Evolutionary conservation across 2,888 invertebrate genomes (phyloP).

Genomic region (Xiphydria camelus): DNA sequence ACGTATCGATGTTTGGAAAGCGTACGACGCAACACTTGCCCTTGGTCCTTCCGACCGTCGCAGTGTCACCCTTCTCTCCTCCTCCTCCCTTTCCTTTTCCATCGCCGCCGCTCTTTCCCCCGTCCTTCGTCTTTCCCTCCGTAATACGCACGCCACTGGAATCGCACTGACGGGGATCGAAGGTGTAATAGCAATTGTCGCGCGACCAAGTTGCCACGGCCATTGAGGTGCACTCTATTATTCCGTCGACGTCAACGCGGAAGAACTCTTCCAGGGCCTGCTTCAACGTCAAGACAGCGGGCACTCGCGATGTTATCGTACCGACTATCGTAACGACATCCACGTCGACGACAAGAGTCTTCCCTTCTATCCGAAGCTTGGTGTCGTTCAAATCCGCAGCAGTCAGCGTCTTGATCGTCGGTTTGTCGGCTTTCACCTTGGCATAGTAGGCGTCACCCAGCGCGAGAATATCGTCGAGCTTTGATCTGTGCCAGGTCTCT

Average conservation of each 20-base stretch:
- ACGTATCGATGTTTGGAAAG: slow-evolving; percentile 30
- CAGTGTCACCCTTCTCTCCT: slow-evolving; percentile 12
- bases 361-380: slow-evolving; percentile 31
- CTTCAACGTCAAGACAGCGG: slow-evolving; percentile 36
- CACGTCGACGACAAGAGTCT: slow-evolving; percentile 37
- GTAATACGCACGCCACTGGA: slow-evolving; percentile 41
- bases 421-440: slow-evolving; percentile 32
- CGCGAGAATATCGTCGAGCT: slow-evolving; percentile 41
- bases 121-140: slow-evolving; percentile 28
- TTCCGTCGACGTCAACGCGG: slow-evolving; percentile 37
- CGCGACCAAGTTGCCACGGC: slow-evolving; percentile 64
- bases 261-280: slow-evolving; percentile 48
- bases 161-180: slow-evolving; percentile 62
- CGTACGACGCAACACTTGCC: slow-evolving; percentile 47
- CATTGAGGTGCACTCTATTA: slow-evolving; percentile 44
- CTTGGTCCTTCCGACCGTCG: slow-evolving; percentile 22
- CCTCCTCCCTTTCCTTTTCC: slow-evolving; percentile 19
- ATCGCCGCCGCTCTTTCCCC: slow-evolving; percentile 9
- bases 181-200: slow-evolving; percentile 63
- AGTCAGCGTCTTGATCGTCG: slow-evolving; percentile 37
- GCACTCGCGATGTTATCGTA: slow-evolving; percentile 41
- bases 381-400: slow-evolving; percentile 39
- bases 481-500: slow-evolving; percentile 44
- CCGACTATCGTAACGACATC: slow-evolving; percentile 46
- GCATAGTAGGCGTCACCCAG: slow-evolving; percentile 39